Percentiles rank a stretch among this genome's conserved stretches.
Evolutionary conservation across 2,797 vertebrate species (phyloP).

Genomic region (Malurus leucopterus): DNA sequence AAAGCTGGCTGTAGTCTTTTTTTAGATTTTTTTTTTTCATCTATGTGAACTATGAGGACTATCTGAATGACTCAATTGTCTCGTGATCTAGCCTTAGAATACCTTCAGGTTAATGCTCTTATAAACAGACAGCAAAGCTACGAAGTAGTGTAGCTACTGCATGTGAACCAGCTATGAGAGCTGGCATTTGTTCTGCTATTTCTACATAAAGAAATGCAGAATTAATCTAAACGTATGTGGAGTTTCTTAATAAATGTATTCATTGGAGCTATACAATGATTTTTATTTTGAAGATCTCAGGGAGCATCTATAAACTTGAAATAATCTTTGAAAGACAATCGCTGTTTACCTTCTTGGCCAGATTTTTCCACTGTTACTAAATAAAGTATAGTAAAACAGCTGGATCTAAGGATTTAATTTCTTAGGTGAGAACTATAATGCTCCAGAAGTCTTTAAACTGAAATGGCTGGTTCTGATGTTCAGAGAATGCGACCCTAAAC

Average conservation of each 20-base stretch:
- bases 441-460: not conserved
- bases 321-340: not conserved
- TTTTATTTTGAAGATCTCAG: not conserved
- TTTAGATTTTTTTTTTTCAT: not conserved
- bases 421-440: not conserved
- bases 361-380: not conserved
- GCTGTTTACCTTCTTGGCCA: not conserved
- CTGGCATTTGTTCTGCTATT: not conserved
- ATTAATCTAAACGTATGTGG: not conserved
- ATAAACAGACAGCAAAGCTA: not conserved
- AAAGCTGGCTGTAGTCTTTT: not conserved
- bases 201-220: not conserved
- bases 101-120: not conserved
- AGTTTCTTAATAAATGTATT: not conserved
- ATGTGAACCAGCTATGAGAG: not conserved
- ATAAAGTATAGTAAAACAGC: not conserved
- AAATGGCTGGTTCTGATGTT: not conserved
- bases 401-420: not conserved
- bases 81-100: not conserved
- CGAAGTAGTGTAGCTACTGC: not conserved
- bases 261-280: rapidly evolving
- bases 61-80: not conserved
- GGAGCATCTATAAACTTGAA: not conserved
- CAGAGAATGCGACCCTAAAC: not conserved
- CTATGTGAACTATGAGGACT: not conserved